phyloP scores from a whole-genome alignment of 2,888 invertebrate genomes.

The Yponomeuta evonymella region DNA sequence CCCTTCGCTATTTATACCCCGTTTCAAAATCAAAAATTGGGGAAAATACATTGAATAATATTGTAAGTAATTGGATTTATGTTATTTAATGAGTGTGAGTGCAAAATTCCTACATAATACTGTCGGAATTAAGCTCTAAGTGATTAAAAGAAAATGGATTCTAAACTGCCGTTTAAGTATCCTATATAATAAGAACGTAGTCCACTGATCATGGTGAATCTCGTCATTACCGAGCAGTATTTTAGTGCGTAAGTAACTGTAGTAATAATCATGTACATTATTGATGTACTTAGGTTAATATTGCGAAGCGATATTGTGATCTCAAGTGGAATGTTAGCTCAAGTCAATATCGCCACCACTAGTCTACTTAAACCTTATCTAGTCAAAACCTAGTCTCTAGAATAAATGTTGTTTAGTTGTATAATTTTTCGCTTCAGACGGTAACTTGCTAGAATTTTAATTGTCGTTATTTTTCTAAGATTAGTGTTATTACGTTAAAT shows the following conservation, averaged over 20 bases:
- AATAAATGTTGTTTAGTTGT: constrained; percentile 37
- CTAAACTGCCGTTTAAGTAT: neutral
- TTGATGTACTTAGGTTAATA: constrained; percentile 23
- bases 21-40: too few species aligned
- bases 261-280: constrained; percentile 5
- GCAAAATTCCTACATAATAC: too few species aligned
- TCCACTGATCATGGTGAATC: neutral
- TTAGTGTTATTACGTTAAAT: neutral
- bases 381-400: constrained; percentile 23
- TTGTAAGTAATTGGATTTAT: too few species aligned
- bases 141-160: neutral
- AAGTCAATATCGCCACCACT: neutral
- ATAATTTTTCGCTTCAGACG: constrained; percentile 22
- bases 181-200: neutral
- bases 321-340: constrained; percentile 9
- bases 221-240: constrained; percentile 2
- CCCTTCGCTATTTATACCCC: too few species aligned
- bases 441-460: neutral
- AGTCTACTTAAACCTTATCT: constrained; percentile 10
- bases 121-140: too few species aligned
- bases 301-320: constrained; percentile 68
- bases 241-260: constrained; percentile 1
- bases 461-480: neutral
- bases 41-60: too few species aligned
- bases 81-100: too few species aligned